Evolutionary conservation across 53 echinoderm and acorn worm genomes (phyloP).

Genomic region (Holothuria scabra): DNA sequence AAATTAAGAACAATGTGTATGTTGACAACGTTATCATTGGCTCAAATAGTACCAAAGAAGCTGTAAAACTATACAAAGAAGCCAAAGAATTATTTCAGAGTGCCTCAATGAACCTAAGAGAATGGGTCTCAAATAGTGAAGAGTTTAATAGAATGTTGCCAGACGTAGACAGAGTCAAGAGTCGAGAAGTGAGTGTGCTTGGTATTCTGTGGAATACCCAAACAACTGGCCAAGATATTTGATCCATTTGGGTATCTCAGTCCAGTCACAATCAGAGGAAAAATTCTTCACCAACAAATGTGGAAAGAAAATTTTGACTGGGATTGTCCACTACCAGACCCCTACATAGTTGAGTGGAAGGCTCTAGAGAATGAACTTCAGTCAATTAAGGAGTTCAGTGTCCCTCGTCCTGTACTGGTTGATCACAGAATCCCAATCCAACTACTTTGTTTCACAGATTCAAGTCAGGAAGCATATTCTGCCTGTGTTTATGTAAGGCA

Average conservation of each 20-base stretch:
- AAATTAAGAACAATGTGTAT: slow-evolving; percentile 1
- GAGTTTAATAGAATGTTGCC: neutral
- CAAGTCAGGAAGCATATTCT: neutral
- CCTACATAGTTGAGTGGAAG: neutral
- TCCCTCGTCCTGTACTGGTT: neutral
- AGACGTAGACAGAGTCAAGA: neutral
- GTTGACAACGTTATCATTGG: slow-evolving; percentile 9
- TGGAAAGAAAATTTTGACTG: neutral
- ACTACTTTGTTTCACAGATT: neutral
- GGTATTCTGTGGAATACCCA: neutral
- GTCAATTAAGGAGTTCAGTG: neutral
- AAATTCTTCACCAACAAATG: neutral
- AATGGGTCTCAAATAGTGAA: neutral
- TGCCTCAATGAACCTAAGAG: slow-evolving; percentile 13
- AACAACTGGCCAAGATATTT: slow-evolving; percentile 18
- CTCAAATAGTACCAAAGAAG: slow-evolving; percentile 2
- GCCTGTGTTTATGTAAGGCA: slow-evolving; percentile 15
- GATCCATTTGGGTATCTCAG: slow-evolving; percentile 6
- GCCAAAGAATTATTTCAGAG: slow-evolving; percentile 4
- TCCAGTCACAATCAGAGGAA: slow-evolving; percentile 14
- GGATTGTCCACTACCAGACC: neutral
- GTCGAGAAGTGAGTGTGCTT: neutral
- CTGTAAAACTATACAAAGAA: no score
- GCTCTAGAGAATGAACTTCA: neutral
- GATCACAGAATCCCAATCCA: neutral